phyloP scores from a whole-genome alignment of 2,888 invertebrate species.

The Bombyx huttoni region DNA sequence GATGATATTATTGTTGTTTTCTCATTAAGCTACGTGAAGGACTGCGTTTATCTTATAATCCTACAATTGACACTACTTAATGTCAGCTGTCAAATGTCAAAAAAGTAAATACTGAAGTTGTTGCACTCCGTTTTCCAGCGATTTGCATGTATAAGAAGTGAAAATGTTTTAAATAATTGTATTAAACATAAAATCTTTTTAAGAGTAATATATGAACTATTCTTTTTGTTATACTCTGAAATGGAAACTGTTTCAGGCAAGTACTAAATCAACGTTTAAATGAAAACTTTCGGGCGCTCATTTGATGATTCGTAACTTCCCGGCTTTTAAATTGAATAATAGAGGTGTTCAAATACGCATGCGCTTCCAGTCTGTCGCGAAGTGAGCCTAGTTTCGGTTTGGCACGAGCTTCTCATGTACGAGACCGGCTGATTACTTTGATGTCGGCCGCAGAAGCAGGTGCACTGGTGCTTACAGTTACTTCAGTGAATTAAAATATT shows the following conservation, averaged over 20 bases:
- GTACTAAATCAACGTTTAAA: not conserved
- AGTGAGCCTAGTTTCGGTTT: constrained; percentile 30
- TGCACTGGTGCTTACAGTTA: constrained; percentile 2
- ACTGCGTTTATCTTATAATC: too few relatives aligned
- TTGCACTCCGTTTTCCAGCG: too few relatives aligned
- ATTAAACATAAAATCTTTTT: not conserved
- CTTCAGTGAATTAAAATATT: not conserved
- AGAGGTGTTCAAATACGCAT: constrained; percentile 44
- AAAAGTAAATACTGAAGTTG: too few relatives aligned
- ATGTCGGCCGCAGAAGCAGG: constrained; percentile 15
- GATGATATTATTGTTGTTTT: too few relatives aligned
- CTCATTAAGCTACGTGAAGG: too few relatives aligned
- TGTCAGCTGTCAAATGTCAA: too few relatives aligned
- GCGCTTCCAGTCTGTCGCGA: constrained; percentile 34
- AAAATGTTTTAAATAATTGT: too few relatives aligned
- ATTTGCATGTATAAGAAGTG: too few relatives aligned
- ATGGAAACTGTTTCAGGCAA: not conserved
- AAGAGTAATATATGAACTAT: not conserved
- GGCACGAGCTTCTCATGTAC: constrained; percentile 7
- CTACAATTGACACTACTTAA: too few relatives aligned
- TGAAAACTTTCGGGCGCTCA: not conserved
- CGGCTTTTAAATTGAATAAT: constrained; percentile 40
- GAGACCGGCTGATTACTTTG: constrained; percentile 11
- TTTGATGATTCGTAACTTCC: constrained; percentile 17
- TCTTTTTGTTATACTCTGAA: not conserved